phyloP scores from a whole-genome alignment of 2,113 vertebrate species.

The Corythornis madagascariensis region DNA sequence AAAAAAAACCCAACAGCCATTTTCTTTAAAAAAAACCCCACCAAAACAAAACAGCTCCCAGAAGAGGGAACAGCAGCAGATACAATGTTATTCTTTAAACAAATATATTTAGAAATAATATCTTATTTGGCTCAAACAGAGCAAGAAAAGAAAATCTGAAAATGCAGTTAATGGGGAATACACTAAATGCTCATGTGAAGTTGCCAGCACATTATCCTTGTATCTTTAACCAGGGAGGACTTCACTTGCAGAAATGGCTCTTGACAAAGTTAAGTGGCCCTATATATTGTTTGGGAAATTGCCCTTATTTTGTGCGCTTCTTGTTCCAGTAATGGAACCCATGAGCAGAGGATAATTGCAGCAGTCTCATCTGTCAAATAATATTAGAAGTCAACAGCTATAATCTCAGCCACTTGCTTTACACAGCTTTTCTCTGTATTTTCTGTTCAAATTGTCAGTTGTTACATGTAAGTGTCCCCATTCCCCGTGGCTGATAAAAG shows the following conservation, averaged over 20 bases:
- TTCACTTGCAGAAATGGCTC: conserved; percentile 85
- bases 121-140: conserved; percentile 70
- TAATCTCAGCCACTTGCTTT: conserved; percentile 84
- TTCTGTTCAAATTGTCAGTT: conserved; percentile 83
- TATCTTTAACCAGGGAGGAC: conserved; percentile 77
- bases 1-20: not conserved
- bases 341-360: conserved; percentile 91
- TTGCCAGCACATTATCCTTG: conserved; percentile 69
- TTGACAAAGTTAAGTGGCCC: conserved; percentile 94
- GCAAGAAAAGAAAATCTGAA: conserved; percentile 66
- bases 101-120: conserved; percentile 74
- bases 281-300: conserved; percentile 93
- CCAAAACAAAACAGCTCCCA: not conserved
- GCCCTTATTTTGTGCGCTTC: conserved; percentile 88
- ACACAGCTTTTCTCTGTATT: conserved; percentile 79
- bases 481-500: conserved; percentile 79
- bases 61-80: conserved; percentile 11
- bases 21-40: not conserved
- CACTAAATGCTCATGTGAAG: conserved; percentile 66
- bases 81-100: conserved; percentile 50
- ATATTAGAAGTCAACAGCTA: conserved; percentile 93
- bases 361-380: conserved; percentile 89
- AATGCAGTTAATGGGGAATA: conserved; percentile 65
- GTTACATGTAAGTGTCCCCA: conserved; percentile 82
- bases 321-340: conserved; percentile 92